Percentiles rank a stretch among this genome's conserved stretches.
Evolutionary conservation across 2,113 vertebrate genomes (phyloP).

Genomic region (Ctenomys sociabilis): DNA sequence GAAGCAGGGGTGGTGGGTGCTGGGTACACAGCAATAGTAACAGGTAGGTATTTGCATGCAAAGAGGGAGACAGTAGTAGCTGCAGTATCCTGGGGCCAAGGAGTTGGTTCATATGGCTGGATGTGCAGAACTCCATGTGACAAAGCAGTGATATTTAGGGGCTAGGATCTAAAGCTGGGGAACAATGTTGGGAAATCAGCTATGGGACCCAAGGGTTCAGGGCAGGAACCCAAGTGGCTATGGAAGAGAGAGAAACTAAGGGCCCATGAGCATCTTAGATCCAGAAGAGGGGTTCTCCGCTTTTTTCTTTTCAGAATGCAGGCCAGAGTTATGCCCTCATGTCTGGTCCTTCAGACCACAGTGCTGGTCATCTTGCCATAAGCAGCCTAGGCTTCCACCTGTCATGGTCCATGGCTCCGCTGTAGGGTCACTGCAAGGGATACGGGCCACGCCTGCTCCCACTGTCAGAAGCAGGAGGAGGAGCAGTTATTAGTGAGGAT

Average conservation of each 20-base stretch:
- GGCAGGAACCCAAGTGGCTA: not conserved
- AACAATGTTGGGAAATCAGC: constrained; percentile 72
- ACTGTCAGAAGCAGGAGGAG: not conserved
- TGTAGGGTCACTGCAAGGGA: not conserved
- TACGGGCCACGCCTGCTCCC: not conserved
- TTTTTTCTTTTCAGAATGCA: not conserved
- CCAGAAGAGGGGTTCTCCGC: not conserved
- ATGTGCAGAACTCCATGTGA: constrained; percentile 82
- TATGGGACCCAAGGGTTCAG: not conserved
- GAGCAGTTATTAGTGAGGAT: not conserved
- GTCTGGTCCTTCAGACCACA: not conserved
- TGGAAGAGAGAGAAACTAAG: not conserved
- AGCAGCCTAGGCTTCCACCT: constrained; percentile 78
- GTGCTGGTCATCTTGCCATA: not conserved
- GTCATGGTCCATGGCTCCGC: constrained; percentile 72
- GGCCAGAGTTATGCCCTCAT: not conserved
- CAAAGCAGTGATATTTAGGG: constrained; percentile 83
- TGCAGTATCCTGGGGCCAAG: constrained; percentile 66
- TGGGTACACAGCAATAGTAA: constrained; percentile 80
- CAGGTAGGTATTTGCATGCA: constrained; percentile 83
- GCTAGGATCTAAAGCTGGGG: constrained; percentile 83
- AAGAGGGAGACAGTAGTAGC: constrained; percentile 73
- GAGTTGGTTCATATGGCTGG: constrained; percentile 82
- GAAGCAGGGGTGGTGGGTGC: constrained; percentile 83
- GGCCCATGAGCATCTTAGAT: not conserved